Evolutionary conservation across 2,888 invertebrate genomes (phyloP).

Genomic region (Drosophila picticornis): DNA sequence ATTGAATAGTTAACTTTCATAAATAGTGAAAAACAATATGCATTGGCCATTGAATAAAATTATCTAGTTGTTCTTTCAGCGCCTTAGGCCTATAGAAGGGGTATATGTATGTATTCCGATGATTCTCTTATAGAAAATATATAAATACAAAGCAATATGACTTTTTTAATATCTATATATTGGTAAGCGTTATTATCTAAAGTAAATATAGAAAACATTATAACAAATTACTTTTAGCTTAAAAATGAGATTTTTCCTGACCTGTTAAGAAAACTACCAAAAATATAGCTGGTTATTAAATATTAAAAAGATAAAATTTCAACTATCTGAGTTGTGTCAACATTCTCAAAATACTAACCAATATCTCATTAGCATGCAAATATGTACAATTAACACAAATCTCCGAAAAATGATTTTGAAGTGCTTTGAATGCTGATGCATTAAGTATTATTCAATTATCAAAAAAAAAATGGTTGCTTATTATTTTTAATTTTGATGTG

Average conservation of each 20-base stretch:
- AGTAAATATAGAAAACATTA: background rate
- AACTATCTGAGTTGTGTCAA: background rate
- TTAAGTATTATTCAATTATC: constrained; percentile 74
- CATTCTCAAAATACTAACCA: background rate
- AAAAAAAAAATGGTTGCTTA: constrained; percentile 40
- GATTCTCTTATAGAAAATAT: background rate
- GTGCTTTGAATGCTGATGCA: constrained; percentile 24
- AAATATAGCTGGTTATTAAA: background rate
- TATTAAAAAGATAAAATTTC: background rate
- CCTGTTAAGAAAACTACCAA: background rate
- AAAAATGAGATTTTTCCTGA: background rate
- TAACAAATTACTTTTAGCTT: background rate
- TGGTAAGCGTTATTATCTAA: too few relatives aligned
- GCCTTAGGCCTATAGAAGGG: too few relatives aligned
- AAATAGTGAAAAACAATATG: background rate
- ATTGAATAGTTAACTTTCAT: background rate
- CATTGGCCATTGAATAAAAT: background rate
- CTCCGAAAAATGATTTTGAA: constrained; percentile 28
- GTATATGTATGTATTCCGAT: too few relatives aligned
- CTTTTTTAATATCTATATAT: too few relatives aligned
- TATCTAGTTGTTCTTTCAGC: background rate
- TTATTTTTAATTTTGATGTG: constrained; percentile 31
- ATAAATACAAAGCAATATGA: background rate
- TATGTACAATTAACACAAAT: constrained; percentile 21
- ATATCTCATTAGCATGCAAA: constrained; percentile 16